Evolutionary conservation across 2,113 vertebrate species (phyloP).

Genomic region (Malaclemys terrapin): DNA sequence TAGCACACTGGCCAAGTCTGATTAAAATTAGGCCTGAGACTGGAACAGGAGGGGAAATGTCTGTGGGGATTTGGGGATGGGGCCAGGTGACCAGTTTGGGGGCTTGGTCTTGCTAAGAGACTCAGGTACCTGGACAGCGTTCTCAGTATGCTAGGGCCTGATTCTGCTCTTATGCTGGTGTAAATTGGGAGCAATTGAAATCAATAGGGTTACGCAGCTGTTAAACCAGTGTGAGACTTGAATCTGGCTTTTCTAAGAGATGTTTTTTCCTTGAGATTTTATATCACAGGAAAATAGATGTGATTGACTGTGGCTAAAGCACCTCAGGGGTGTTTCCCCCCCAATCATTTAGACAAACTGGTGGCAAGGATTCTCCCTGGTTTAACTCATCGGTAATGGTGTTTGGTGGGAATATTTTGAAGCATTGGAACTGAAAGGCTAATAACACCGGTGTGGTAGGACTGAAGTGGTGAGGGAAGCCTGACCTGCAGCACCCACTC

Average conservation of each 20-base stretch:
- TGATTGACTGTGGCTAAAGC: not conserved
- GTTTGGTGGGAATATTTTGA: not conserved
- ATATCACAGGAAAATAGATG: not conserved
- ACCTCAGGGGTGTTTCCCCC: not conserved
- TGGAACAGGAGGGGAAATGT: not conserved
- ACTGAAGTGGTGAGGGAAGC: not conserved
- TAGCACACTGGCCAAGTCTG: not conserved
- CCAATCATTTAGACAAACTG: not conserved
- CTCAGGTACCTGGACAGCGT: accelerated
- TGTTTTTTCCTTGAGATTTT: not conserved
- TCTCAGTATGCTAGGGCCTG: not conserved
- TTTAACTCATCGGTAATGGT: not conserved
- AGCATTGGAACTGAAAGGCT: not conserved
- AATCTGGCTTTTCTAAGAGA: not conserved
- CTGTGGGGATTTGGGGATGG: not conserved
- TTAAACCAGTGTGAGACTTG: not conserved
- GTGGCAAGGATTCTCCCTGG: not conserved
- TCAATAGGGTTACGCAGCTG: accelerated
- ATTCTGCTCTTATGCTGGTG: not conserved
- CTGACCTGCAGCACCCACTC: not conserved
- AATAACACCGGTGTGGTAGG: not conserved
- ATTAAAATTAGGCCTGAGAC: accelerated
- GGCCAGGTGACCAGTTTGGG: not conserved
- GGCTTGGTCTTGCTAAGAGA: not conserved
- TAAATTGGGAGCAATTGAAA: not conserved